Conservation (phyloP, 2,797 vertebrate species). For the Acomys russatus region DNA sequence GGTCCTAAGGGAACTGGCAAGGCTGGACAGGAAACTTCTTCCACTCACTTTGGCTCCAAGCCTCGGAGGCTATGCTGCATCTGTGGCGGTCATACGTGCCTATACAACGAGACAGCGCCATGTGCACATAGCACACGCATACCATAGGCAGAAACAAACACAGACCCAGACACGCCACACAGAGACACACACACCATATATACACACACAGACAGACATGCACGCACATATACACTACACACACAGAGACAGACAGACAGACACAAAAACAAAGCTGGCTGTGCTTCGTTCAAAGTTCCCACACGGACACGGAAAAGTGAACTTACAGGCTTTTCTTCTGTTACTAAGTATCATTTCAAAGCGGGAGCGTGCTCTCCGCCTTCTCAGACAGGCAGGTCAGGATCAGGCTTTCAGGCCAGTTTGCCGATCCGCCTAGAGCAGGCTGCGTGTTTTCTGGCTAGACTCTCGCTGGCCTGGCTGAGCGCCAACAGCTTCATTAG, state of each 20-base stretch:
- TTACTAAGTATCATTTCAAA: neutral
- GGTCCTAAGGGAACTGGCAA: too few species aligned
- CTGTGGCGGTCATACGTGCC: neutral
- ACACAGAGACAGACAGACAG: neutral
- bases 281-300: too few species aligned
- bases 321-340: neutral
- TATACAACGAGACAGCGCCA: neutral
- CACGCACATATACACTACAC: neutral
- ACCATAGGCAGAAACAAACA: neutral
- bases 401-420: neutral
- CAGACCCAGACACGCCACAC: neutral
- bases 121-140: neutral
- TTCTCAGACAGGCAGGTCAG: neutral
- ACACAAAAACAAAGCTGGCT: neutral
- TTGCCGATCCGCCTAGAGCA: neutral
- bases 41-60: neutral
- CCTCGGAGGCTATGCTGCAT: accelerated
- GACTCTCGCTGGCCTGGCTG: neutral
- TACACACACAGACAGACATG: neutral
- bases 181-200: neutral
- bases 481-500: neutral
- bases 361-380: neutral
- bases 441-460: neutral
- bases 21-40: neutral
- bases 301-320: neutral